Evolutionary conservation across 30 jellyfish, hydroid and myxozoan species (phyloP), one percentile per base, ranked within the genome.

Genomic region (Morbakka virulenta): DNA sequence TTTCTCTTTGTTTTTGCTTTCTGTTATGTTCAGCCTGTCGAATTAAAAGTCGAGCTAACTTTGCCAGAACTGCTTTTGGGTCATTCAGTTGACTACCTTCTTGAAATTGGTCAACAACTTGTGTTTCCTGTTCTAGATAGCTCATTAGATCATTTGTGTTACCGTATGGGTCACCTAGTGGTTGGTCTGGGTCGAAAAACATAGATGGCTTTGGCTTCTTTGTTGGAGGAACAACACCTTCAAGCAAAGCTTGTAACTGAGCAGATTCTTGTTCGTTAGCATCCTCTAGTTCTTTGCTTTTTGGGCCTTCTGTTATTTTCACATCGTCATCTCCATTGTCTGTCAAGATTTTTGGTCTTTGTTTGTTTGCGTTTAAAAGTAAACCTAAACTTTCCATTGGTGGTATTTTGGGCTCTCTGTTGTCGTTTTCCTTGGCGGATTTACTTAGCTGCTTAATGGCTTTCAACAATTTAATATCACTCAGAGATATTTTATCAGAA

Each of bases 81-180:
- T n/a, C n/a, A 32, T 72, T 62, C 4, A 73, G 74, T 34, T 84
- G 89, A 53, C 89, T 84, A 25, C 95, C 95, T 68, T 84, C 95
- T 26, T 84, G 95, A 85, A 84, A 70, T 49, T 84, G 95, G 49
- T 84, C 81, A 2, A 84, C 81, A 20, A 70, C 57, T 1, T 88
- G 85, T 14, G 95, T 74, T 64, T 84, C 95, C 34, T 84, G 95
- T 32, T 84, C 95, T 85, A 84, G 28, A 31, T 84, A 84, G 12
- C 76, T 74, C 95, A 74, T 66, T 61, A 84, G 51, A 9, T 84
- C 49, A 62, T 84, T 68, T n/a, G 51, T 76, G 70, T 35, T 47
- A 24, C 81, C 77, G 34, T 41, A 85, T 2, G 84, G 64, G 9
- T 84, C 87, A 21, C 88, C 79, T 69, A 75, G 64, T 4, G 89